Conservation (phyloP, 1,140 invertebrate species). For the Cyphomyrmex costatus region DNA sequence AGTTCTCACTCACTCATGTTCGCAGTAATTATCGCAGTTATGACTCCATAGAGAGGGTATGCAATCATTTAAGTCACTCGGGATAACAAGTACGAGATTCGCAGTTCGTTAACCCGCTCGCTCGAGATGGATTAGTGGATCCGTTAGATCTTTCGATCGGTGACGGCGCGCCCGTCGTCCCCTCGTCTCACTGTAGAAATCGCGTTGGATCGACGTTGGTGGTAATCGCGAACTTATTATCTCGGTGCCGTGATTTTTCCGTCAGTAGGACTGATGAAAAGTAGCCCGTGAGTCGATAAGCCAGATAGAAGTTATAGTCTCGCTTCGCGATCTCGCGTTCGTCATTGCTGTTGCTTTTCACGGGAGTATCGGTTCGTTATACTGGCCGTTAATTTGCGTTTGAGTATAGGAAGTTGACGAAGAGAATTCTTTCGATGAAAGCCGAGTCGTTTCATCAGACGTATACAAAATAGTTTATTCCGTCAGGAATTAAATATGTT, state of each 20-base stretch:
- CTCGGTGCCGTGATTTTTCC: constrained; percentile 48
- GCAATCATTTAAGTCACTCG: constrained; percentile 59
- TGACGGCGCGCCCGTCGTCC: constrained; percentile 41
- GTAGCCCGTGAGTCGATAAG: constrained; percentile 22
- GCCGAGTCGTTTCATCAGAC: neutral
- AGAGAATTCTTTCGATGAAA: neutral
- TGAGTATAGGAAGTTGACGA: constrained; percentile 5
- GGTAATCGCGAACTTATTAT: constrained; percentile 61
- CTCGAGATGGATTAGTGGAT: constrained; percentile 51
- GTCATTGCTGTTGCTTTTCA: constrained; percentile 11
- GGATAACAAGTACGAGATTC: constrained; percentile 57
- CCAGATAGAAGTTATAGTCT: constrained; percentile 1
- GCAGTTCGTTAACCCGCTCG: constrained; percentile 59
- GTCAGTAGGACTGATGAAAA: constrained; percentile 32
- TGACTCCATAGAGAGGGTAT: neutral
- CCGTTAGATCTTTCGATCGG: constrained; percentile 60
- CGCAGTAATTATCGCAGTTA: constrained; percentile 60
- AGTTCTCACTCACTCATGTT: constrained; percentile 37
- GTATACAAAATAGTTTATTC: constrained; percentile 2
- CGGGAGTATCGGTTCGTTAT: neutral
- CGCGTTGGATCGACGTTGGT: constrained; percentile 30
- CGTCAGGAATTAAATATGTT: constrained; percentile 5
- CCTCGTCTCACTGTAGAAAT: constrained; percentile 40
- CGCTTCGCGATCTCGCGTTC: neutral
- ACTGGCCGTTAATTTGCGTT: constrained; percentile 24